Conservation (phyloP, 2,888 invertebrate genomes). For the Drosophila demipolita region DNA sequence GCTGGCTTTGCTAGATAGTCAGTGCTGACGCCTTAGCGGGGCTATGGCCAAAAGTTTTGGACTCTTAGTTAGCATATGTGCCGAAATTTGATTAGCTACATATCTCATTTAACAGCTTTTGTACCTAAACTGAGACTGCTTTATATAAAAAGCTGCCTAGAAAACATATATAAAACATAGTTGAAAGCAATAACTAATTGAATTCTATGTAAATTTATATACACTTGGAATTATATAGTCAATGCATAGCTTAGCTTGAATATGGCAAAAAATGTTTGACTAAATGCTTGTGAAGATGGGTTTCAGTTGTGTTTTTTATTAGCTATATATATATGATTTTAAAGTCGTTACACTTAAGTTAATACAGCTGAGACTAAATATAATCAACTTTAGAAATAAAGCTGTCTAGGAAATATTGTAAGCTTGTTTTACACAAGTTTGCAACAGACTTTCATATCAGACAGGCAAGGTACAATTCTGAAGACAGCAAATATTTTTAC, state of each 20-base stretch:
- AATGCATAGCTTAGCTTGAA: conserved; percentile 8
- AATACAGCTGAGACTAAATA: background rate
- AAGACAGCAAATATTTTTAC: no score
- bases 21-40: conserved; percentile 20
- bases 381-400: background rate
- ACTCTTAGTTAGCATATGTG: background rate
- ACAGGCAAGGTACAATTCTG: no score
- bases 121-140: background rate
- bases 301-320: background rate
- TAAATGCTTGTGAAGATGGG: background rate
- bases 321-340: background rate
- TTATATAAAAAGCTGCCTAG: background rate
- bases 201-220: no score
- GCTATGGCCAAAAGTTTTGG: conserved; percentile 9
- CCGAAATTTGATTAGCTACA: background rate
- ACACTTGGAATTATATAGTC: background rate
- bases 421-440: no score
- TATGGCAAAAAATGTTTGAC: background rate
- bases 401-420: background rate
- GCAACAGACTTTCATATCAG: no score
- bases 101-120: background rate
- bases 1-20: background rate
- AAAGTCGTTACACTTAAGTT: background rate
- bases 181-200: no score
- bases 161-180: background rate